Evolutionary conservation across 2,888 invertebrate species (phyloP), one percentile per base, ranked within the genome.

Genomic region (Mythimna impura): DNA sequence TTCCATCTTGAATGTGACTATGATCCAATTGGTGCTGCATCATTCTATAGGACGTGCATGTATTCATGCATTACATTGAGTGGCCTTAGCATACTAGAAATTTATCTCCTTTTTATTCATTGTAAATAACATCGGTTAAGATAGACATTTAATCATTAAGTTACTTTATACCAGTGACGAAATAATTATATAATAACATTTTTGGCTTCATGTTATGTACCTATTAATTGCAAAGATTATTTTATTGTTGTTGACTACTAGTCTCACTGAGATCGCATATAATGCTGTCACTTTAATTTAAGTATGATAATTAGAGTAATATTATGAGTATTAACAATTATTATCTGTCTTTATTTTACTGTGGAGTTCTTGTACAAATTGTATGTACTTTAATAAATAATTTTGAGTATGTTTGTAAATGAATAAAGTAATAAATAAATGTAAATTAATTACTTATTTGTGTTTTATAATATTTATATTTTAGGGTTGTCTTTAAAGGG

Each of bases 341-440:
- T 85, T 89, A 85, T 85, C 89, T 90, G 91, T 90, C 90, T 93
- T 91, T n/a, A 88, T 87, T 86, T 86, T 87, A 85, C 82, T 64
- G 67, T 76, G 72, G 73, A 80, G 69, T 88, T 91, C 89, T 91
- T 95, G 95, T 95, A 95, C 94, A 95, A 94, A 94, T 89, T 94
- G 92, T 95, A 95, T 94, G 94, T 95, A 94, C 92, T 76, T 88
- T 89, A 87, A 91, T 89, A 89, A 90, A 92, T 91, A 81, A 80
- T 83, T 72, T 89, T 73, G 90, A 92, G 92, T 91, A 93, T 93
- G 92, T 93, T 93, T 95, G 94, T 95, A 95, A 95, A 95, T 95
- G 90, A 90, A 95, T 93, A 92, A 94, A 91, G 84, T 89, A 95
- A 94, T 95, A 95, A 95, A 94, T 95, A 95, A 95, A 95, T 93